A percentile compares a stretch with the other conserved stretches of the same genome.
These are phyloP conservation scores for Asobara japonica DNA, from an alignment of 1,140 invertebrate species.

Conservation along the genomic window DNA sequence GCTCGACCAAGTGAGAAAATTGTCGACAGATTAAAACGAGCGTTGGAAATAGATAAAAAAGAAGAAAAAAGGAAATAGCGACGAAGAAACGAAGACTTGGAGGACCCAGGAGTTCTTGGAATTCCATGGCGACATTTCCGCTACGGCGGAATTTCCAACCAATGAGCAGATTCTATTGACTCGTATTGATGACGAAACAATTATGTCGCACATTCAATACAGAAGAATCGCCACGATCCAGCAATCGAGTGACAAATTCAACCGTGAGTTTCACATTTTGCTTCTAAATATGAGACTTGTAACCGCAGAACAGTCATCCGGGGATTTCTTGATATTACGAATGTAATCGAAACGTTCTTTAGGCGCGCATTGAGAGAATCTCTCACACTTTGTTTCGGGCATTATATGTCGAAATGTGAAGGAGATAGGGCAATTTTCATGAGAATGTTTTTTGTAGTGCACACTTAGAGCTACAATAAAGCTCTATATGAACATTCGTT, in stretches of 20 bases:
- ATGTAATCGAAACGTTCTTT: not conserved
- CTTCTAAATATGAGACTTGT: too few relatives aligned
- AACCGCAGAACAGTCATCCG: slow-evolving; percentile 6
- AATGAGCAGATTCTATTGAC: not conserved
- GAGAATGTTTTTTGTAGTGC: too few relatives aligned
- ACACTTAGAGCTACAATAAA: too few relatives aligned
- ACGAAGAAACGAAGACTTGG: not conserved
- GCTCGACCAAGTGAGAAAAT: not conserved
- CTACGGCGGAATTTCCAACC: not conserved
- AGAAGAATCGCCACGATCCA: not conserved
- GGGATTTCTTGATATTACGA: not conserved
- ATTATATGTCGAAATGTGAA: too few relatives aligned
- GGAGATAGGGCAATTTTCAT: too few relatives aligned
- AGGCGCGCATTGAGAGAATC: not conserved
- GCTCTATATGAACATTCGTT: too few relatives aligned
- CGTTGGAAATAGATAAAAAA: not conserved
- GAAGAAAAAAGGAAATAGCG: not conserved
- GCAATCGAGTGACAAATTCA: not conserved
- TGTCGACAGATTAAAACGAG: not conserved
- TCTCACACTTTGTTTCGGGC: too few relatives aligned
- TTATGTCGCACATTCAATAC: slow-evolving; percentile 7
- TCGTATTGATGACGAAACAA: slow-evolving; percentile 13
- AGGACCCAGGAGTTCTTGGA: not conserved
- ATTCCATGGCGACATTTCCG: slow-evolving; percentile 7
- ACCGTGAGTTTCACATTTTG: not conserved